phyloP scores from a whole-genome alignment of 2,113 vertebrate species.

The Amphilophus citrinellus region DNA sequence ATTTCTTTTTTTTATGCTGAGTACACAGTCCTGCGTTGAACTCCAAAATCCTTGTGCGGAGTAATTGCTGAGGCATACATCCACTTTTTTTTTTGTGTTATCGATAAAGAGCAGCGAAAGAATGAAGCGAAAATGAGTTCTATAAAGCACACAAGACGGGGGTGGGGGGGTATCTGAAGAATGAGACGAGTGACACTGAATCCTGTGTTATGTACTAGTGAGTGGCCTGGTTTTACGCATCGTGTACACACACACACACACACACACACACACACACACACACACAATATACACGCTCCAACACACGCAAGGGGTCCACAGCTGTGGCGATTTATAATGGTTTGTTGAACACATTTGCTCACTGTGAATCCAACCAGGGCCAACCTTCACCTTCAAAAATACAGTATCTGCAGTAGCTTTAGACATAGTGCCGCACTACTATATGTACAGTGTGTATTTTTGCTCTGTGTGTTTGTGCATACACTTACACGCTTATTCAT shows the following conservation, averaged over 20 bases:
- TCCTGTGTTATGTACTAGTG: neutral
- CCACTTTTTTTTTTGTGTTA: neutral
- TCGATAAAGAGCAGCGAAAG: slow-evolving; percentile 17
- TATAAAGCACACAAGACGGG: neutral
- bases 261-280: too few species aligned
- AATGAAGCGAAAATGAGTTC: neutral
- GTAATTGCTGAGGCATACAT: slow-evolving; percentile 41
- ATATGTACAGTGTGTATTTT: neutral
- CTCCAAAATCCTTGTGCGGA: neutral
- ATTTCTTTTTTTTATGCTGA: slow-evolving; percentile 24
- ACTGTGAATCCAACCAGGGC: slow-evolving; percentile 30
- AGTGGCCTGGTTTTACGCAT: neutral
- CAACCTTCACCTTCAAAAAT: slow-evolving; percentile 11
- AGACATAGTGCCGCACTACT: neutral
- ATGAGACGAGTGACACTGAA: neutral
- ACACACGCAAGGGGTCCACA: slow-evolving; percentile 14
- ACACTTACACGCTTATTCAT: neutral
- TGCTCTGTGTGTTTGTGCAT: neutral
- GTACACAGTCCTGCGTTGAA: slow-evolving; percentile 19
- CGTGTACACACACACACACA: neutral
- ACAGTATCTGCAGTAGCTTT: neutral
- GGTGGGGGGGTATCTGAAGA: neutral
- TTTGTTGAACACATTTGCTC: slow-evolving; percentile 44
- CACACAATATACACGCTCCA: too few species aligned
- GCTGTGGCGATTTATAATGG: slow-evolving; percentile 50